phyloP scores from a whole-genome alignment of 2,113 vertebrate species.

The Geococcyx californianus region DNA sequence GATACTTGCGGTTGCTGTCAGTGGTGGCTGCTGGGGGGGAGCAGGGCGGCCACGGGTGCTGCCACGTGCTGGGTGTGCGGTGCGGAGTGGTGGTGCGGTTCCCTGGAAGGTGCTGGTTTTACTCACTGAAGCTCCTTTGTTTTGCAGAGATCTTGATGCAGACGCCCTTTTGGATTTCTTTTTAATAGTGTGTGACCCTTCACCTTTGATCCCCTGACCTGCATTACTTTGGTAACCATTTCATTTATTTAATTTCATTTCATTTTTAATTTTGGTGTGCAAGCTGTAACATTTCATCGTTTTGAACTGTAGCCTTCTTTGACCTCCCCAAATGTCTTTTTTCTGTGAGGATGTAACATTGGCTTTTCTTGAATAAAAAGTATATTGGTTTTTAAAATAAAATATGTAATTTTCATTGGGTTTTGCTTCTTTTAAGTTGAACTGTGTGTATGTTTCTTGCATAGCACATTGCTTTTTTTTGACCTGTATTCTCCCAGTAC shows the following conservation, averaged over 20 bases:
- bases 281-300: slow-evolving; percentile 82
- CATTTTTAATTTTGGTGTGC: slow-evolving; percentile 85
- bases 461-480: slow-evolving; percentile 48
- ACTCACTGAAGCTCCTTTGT: slow-evolving; percentile 96
- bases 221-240: slow-evolving; percentile 99
- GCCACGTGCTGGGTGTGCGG: neutral
- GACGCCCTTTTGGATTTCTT: slow-evolving; percentile 97
- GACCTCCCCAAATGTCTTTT: slow-evolving; percentile 72
- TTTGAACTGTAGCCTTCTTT: slow-evolving; percentile 75
- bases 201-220: slow-evolving; percentile 98
- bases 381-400: slow-evolving; percentile 75
- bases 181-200: slow-evolving; percentile 98
- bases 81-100: slow-evolving; percentile 58
- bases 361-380: slow-evolving; percentile 77
- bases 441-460: slow-evolving; percentile 58
- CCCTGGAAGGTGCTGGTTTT: slow-evolving; percentile 60
- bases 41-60: neutral
- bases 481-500: slow-evolving; percentile 51
- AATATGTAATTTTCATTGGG: slow-evolving; percentile 59
- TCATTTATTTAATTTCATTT: slow-evolving; percentile 94
- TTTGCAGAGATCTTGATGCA: slow-evolving; percentile 96
- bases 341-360: slow-evolving; percentile 68
- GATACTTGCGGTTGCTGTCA: too few relatives aligned
- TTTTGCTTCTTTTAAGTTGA: slow-evolving; percentile 73
- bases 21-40: neutral